Evolutionary conservation across 2,888 invertebrate species (phyloP).

Genomic region (Stramonita haemastoma): DNA sequence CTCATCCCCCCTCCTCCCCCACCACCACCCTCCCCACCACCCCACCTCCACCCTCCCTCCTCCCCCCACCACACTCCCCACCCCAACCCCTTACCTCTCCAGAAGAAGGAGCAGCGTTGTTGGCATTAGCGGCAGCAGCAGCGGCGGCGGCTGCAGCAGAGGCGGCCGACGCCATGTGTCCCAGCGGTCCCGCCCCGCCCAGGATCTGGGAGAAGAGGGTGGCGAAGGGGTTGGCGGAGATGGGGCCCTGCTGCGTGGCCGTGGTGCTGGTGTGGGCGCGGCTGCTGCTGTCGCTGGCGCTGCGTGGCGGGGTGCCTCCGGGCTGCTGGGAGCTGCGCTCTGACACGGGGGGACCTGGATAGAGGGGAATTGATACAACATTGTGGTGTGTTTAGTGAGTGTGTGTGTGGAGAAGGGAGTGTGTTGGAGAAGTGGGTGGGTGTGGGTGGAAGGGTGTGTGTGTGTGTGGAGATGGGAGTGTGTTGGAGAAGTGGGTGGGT

Average conservation of each 20-base stretch:
- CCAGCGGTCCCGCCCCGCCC: slow-evolving; percentile 38
- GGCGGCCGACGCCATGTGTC: slow-evolving; percentile 5
- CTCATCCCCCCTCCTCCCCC: too few species aligned
- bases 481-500: too few species aligned
- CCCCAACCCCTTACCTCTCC: not conserved
- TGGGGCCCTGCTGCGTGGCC: slow-evolving; percentile 48
- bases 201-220: slow-evolving; percentile 44
- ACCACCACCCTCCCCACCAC: too few species aligned
- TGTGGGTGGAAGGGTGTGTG: not conserved
- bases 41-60: too few species aligned
- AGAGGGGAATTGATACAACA: not conserved
- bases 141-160: slow-evolving; percentile 41
- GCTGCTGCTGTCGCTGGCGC: slow-evolving; percentile 40
- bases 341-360: slow-evolving; percentile 40
- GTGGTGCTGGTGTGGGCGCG: slow-evolving; percentile 50
- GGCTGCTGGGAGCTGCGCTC: slow-evolving; percentile 45
- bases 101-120: not conserved
- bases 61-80: too few species aligned
- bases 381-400: too few species aligned
- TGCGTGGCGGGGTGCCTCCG: slow-evolving; percentile 43
- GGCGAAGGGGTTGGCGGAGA: slow-evolving; percentile 50
- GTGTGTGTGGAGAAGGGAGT: too few species aligned
- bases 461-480: not conserved
- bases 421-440: not conserved
- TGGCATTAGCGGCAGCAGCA: not conserved